phyloP scores from a whole-genome alignment of 2,113 vertebrate genomes.

The Paedocypris sp. region DNA sequence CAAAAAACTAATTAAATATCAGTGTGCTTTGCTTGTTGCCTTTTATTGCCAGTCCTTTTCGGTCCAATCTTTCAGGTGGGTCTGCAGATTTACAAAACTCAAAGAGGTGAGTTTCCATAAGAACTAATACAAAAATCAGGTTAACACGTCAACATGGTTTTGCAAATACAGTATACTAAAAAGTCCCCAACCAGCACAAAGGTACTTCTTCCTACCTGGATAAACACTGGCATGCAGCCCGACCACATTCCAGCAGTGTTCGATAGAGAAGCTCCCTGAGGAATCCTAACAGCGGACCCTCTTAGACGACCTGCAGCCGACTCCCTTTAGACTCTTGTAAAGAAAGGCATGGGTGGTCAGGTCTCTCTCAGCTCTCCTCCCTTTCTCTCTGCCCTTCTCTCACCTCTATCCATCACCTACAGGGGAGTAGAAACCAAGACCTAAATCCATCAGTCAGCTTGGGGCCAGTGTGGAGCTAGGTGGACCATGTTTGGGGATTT shows the following conservation, averaged over 20 bases:
- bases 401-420: conserved; percentile 58
- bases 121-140: background rate
- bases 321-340: conserved; percentile 55
- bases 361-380: conserved; percentile 10
- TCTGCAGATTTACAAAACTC: background rate
- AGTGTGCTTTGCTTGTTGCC: conserved; percentile 49
- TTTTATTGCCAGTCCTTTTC: conserved; percentile 26
- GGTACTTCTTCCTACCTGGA: background rate
- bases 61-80: conserved; percentile 33
- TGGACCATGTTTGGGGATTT: background rate
- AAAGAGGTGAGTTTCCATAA: background rate
- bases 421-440: conserved; percentile 44
- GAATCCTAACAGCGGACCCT: conserved; percentile 47
- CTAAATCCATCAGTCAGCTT: conserved; percentile 45
- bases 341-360: conserved; percentile 57
- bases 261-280: conserved; percentile 58
- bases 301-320: conserved; percentile 47
- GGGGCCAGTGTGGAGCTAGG: background rate
- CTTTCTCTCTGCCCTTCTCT: conserved; percentile 22
- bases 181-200: background rate
- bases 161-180: no score
- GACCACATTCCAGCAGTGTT: conserved; percentile 59
- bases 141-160: no score
- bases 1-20: conserved; percentile 59
- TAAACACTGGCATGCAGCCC: conserved; percentile 33